phyloP scores from a whole-genome alignment of 37 sponge, comb jelly and placozoan species.

The Beroe ovata region DNA sequence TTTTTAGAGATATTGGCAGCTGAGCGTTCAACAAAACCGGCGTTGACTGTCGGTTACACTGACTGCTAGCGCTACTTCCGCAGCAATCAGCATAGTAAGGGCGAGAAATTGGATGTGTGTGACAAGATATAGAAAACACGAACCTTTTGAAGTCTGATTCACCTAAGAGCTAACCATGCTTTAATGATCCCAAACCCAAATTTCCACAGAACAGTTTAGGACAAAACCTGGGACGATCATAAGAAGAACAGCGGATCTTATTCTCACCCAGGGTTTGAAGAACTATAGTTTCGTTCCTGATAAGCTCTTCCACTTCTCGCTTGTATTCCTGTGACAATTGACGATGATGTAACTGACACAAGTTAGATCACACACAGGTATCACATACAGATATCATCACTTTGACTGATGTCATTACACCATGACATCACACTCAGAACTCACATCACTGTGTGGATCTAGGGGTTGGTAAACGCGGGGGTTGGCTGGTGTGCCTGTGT shows the following conservation, averaged over 20 bases:
- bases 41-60: not conserved
- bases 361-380: too few relatives aligned
- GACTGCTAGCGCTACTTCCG: too few relatives aligned
- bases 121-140: too few relatives aligned
- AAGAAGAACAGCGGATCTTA: not conserved
- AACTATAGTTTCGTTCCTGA: conserved; percentile 77
- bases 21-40: too few relatives aligned
- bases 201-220: too few relatives aligned
- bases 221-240: not conserved
- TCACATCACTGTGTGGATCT: conserved; percentile 74
- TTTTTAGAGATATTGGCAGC: not conserved
- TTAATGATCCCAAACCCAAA: too few relatives aligned
- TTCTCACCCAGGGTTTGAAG: conserved; percentile 83
- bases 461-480: conserved; percentile 21
- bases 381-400: too few relatives aligned
- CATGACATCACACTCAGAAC: not conserved
- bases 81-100: too few relatives aligned
- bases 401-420: not conserved
- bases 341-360: too few relatives aligned
- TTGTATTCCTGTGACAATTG: conserved; percentile 71
- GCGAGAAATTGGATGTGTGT: too few relatives aligned
- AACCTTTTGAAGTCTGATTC: too few relatives aligned
- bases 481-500: conserved; percentile 69
- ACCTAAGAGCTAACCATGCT: too few relatives aligned
- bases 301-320: conserved; percentile 75